Evolutionary conservation across 2,797 vertebrate species (phyloP), one percentile per base, ranked within the genome.

Genomic region (Sebastes diaconus): DNA sequence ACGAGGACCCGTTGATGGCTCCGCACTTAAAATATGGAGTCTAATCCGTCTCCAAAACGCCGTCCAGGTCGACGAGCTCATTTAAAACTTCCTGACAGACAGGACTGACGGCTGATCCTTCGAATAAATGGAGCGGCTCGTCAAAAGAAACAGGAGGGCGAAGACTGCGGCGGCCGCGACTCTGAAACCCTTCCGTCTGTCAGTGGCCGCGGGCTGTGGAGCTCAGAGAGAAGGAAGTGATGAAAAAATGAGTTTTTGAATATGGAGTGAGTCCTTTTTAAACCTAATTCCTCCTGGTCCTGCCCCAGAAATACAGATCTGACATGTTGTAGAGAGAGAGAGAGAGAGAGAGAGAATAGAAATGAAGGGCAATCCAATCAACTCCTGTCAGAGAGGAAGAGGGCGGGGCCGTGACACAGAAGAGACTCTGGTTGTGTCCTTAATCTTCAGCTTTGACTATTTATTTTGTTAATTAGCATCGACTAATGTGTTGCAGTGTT

Each of bases 41-140:
- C 80, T 90, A 87, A 91, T 91, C 89, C 89, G 6, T 73, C 82
- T 79, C 83, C 79, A 63, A 77, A 75, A 80, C n/a, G 73, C 50
- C 64, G 82, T 79, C 90, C 89, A 90, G 91, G 87, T 92, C 82
- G 12, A 83, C 39, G 10, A 71, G 88, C 90, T 93, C 91, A 89
- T 93, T 94, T 94, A 84, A 92, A 90, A 92, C 73, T 84, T 80
- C 76, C 84, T 86, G 82, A 81, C 86, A 69, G 90, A 85, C 88
- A 16, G 82, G 80, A 86, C 86, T 93, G 94, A 94, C 94, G 87
- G 91, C 87, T 61, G 89, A 92, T 85, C 86, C 87, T 84, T 54
- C 20, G 72, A 88, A 88, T 83, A 93, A 95, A 94, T 92, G 88
- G 85, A 93, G 88, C 79, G 75, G 30, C 80, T 91, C 75, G 78